Evolutionary conservation across 1,140 invertebrate species (phyloP).

Genomic region (Lordiphosa mommai): DNA sequence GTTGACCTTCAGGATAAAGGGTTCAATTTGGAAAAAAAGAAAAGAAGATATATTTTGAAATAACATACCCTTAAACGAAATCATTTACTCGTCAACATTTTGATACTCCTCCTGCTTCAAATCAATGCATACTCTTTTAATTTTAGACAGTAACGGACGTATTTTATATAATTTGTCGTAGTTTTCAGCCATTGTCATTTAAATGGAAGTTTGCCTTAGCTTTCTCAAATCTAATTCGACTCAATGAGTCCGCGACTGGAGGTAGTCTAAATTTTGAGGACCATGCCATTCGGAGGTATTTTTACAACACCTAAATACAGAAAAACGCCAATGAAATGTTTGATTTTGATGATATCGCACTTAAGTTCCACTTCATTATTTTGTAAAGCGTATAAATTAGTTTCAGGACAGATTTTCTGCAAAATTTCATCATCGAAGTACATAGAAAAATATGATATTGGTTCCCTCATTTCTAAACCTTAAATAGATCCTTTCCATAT

Average conservation of each 20-base stretch:
- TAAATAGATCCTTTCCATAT: constrained; percentile 4
- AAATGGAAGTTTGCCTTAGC: constrained; percentile 10
- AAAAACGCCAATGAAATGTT: constrained; percentile 5
- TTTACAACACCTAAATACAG: constrained; percentile 9
- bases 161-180: constrained; percentile 15
- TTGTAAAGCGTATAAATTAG: constrained; percentile 7
- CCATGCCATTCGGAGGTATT: constrained; percentile 9
- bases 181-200: constrained; percentile 8
- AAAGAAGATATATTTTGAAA: too few species aligned
- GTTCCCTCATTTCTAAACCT: not conserved
- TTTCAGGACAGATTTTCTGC: constrained; percentile 1
- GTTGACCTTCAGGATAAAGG: too few species aligned
- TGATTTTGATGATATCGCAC: constrained; percentile 4
- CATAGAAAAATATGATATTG: constrained; percentile 5
- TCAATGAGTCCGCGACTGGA: constrained; percentile 5
- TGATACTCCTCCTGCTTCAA: constrained; percentile 9
- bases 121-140: constrained; percentile 8
- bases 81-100: constrained; percentile 15
- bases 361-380: too few species aligned
- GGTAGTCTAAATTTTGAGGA: constrained; percentile 6
- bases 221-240: constrained; percentile 19
- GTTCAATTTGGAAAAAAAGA: too few species aligned
- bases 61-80: too few species aligned
- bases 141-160: constrained; percentile 7
- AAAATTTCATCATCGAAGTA: constrained; percentile 8